Evolutionary conservation across 64 coral and sea anemone genomes (phyloP), one percentile per base, ranked within the genome.

Genomic region (Porites lutea): DNA sequence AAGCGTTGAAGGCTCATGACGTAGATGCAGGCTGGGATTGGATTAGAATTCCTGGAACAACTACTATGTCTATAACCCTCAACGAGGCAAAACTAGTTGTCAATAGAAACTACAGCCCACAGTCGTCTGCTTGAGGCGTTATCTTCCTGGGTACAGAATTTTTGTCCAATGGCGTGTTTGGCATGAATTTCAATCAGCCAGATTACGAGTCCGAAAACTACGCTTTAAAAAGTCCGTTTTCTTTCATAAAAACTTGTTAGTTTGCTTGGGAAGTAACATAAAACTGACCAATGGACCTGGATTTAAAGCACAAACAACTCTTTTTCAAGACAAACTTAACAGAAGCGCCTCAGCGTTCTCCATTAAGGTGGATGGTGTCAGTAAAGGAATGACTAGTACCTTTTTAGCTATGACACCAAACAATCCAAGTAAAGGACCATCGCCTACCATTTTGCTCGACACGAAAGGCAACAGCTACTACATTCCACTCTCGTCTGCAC

Each of bases 161-260:
- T 11, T 71, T 68, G 13, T 75, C 73, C 8, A 95, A 78, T 70
- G 93, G 88, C 13, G 82, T 71, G 4, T 95, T 87, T 87, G 88
- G 47, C 1, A 95, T 95, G 93, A 47, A 66, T 15, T 95, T 86
- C 57, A 20, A 79, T 8, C 88, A 90, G 21, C 88, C 93, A 0
- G 50, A 78, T 19, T 86, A 86, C 22, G 8, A 76, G 16, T 80
- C 37, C 21, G 59, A 54, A 52, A 64, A 15, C 86, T 95, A 44
- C 13, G 60, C 14, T 95, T 95, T 53, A 95, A 90, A 19, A 95
- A 95, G 46, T 95, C 88, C 2, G 88, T 90, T 18, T 90, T 95
- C 72, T 95, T 95, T 74, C 90, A 72, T 69, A 74, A 95, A 63
- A 50, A 84, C 67, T 20, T 90, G 6, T 69, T 95, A 59, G 88